Base-by-base conservation (phyloP, 2,113 vertebrate genomes). In the Columba livia region DNA sequence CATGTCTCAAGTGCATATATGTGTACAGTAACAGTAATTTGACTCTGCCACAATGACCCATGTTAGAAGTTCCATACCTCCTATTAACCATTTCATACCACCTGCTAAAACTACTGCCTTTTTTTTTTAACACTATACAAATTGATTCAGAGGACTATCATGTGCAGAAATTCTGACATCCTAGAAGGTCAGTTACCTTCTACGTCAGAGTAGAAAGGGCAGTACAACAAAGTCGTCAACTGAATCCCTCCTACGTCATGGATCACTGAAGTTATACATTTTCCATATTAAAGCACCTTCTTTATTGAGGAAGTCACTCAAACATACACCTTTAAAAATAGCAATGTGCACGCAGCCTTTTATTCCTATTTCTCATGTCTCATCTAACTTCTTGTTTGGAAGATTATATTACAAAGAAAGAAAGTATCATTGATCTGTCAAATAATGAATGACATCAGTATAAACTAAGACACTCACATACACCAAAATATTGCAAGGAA, bases 1-100 rank as follows among this genome's bases (percentile, higher is more conserved):
- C 36, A 17, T 0, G 1, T 47, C 62, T 93, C 19, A 36, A 31
- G 12, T 58, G 19, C 19, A 20, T 3, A 1, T 6, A 60, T 8
- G 15, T 11, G 2, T 65, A 79, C 1, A 2, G 21, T 47, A 82
- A 67, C 12, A 82, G n/a, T 32, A 40, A 82, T 64, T 31, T 29
- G 14, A 85, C 71, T 74, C 42, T 67, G 15, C 4, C 61, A 65
- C 47, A 79, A 29, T 16, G 7, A 71, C 10, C 4, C 42, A 25
- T 0, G 0, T n/a, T 10, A 85, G 32, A 74, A 85, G 74, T 54
- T 66, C n/a, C 20, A 16, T 44, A 57, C 7, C 25, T 28, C 17
- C 21, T 54, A 2, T 25, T 25, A 64, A 64, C 10, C 24, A 72
- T 69, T 84, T 53, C 25, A n/a, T 10, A 65, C 5, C 38, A 73